Evolutionary conservation across 2,797 vertebrate genomes (phyloP).

Genomic region (Molossus molossus): DNA sequence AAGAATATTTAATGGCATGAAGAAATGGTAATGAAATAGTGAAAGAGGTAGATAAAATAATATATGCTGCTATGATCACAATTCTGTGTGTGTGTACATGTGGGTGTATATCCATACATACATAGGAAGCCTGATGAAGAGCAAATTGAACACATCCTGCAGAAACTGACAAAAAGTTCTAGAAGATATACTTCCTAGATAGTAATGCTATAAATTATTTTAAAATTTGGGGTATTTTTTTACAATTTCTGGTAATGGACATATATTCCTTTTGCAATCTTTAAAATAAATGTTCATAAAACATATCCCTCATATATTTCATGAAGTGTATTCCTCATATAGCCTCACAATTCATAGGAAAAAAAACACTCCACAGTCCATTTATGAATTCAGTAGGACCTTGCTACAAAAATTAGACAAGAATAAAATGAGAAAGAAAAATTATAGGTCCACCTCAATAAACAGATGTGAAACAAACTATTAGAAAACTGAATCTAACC

Average conservation of each 20-base stretch:
- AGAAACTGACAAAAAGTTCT: background rate
- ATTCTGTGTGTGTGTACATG: background rate
- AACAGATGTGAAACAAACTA: background rate
- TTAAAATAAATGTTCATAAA: background rate
- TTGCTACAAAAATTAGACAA: background rate
- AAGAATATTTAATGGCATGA: background rate
- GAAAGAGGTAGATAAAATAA: background rate
- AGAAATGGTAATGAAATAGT: background rate
- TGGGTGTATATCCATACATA: background rate
- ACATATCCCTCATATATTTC: background rate
- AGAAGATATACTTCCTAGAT: background rate
- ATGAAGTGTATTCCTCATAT: background rate
- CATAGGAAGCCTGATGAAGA: background rate
- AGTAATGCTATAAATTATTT: background rate
- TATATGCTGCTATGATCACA: background rate
- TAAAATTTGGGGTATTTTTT: conserved; percentile 9
- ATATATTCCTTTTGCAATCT: background rate
- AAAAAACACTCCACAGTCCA: background rate
- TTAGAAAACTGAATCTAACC: background rate
- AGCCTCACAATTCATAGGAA: background rate
- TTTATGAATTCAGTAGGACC: background rate
- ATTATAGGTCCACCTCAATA: background rate
- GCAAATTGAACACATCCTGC: background rate
- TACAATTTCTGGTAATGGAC: background rate
- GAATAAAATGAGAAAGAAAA: background rate